phyloP scores from a whole-genome alignment of 2,888 invertebrate species.

The Mylabris sibirica region DNA sequence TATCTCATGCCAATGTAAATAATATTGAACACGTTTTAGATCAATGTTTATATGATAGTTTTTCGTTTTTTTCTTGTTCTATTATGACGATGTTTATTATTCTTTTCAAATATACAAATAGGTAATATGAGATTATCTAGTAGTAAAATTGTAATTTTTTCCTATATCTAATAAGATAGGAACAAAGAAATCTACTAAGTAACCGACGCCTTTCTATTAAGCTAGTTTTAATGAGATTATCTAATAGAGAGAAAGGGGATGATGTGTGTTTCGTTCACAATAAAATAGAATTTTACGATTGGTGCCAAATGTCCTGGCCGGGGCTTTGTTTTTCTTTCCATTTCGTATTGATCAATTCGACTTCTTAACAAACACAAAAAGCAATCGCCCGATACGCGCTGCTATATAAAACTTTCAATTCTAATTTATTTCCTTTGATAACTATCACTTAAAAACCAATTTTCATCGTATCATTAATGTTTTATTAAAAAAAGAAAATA shows the following conservation, averaged over 20 bases:
- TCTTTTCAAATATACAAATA: conserved; percentile 41
- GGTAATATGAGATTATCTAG: conserved; percentile 40
- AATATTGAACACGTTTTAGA: conserved; percentile 47
- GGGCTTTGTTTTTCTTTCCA: neutral
- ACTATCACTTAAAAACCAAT: too few relatives aligned
- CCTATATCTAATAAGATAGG: neutral
- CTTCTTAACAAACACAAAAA: neutral
- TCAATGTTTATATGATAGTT: conserved; percentile 46
- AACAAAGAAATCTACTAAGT: neutral
- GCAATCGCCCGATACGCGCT: neutral
- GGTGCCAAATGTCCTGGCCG: neutral
- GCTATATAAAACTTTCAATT: too few relatives aligned
- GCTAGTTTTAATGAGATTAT: neutral
- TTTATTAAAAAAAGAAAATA: too few relatives aligned
- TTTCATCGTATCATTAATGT: too few relatives aligned
- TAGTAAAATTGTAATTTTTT: neutral
- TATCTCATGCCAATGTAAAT: conserved; percentile 51
- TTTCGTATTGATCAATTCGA: neutral
- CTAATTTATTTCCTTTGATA: neutral
- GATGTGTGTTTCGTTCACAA: neutral
- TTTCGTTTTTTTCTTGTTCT: conserved; percentile 45
- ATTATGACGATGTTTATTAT: conserved; percentile 40
- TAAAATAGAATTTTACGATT: neutral
- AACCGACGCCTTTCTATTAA: neutral
- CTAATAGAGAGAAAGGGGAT: neutral